Conservation (phyloP, 2,113 vertebrate species). For the Pachyramphus minor region DNA sequence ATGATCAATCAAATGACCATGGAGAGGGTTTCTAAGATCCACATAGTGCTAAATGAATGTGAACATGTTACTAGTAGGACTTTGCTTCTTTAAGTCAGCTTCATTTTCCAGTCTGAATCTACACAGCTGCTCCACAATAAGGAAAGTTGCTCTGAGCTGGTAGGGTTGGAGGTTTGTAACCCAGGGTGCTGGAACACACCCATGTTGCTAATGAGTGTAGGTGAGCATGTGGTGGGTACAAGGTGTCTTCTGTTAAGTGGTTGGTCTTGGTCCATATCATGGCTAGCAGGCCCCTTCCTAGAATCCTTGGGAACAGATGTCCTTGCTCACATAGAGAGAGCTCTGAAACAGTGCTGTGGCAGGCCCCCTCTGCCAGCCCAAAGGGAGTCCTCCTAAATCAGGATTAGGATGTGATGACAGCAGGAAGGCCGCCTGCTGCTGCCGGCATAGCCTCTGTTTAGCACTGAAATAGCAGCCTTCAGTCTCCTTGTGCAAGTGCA, state of each 20-base stretch:
- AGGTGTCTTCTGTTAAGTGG: fast-evolving
- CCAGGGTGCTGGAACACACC: neutral
- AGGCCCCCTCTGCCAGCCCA: neutral
- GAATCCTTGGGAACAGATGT: fast-evolving
- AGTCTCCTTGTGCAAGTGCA: neutral
- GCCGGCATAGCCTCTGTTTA: fast-evolving
- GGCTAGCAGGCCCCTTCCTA: neutral
- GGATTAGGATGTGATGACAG: neutral
- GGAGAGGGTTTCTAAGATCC: neutral
- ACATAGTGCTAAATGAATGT: neutral
- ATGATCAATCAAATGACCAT: neutral
- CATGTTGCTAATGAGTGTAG: fast-evolving
- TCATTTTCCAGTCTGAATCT: neutral
- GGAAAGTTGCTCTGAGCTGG: neutral
- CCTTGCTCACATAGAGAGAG: neutral
- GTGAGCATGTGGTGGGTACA: fast-evolving
- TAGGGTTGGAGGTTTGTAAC: neutral
- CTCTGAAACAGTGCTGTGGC: neutral
- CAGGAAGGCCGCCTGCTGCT: neutral
- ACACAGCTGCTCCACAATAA: neutral
- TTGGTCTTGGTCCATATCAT: fast-evolving
- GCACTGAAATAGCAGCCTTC: neutral
- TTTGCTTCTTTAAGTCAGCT: neutral
- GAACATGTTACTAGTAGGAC: neutral
- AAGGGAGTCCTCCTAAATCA: neutral